Conservation (phyloP, 2,888 invertebrate genomes). For the Mythimna ferrago region DNA sequence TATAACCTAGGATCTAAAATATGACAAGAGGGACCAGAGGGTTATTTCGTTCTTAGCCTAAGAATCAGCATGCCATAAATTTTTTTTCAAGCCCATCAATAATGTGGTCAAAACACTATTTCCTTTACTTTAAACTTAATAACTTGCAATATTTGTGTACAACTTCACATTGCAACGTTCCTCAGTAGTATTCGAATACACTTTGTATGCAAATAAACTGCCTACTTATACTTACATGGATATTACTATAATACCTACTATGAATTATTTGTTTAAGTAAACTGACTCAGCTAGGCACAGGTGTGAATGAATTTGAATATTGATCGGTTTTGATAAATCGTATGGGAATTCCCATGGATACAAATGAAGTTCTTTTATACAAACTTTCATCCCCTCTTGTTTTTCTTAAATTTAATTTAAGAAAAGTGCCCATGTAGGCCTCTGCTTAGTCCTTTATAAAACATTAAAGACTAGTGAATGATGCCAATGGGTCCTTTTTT, state of each 20-base stretch:
- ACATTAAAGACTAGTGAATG: too few relatives aligned
- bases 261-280: neutral
- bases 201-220: slow-evolving; percentile 14
- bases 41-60: too few relatives aligned
- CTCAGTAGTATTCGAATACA: slow-evolving; percentile 14
- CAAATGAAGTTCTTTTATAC: neutral
- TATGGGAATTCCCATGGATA: neutral
- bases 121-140: neutral
- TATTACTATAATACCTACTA: neutral
- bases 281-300: slow-evolving; percentile 13
- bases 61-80: too few relatives aligned
- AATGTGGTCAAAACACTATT: too few relatives aligned
- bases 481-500: too few relatives aligned
- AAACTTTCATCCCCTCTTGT: neutral
- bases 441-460: too few relatives aligned
- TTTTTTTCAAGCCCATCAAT: too few relatives aligned
- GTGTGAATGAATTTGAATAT: slow-evolving; percentile 25
- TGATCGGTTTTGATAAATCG: neutral
- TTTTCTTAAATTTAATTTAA: too few relatives aligned
- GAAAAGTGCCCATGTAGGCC: too few relatives aligned
- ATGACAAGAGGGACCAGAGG: too few relatives aligned
- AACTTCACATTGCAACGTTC: slow-evolving; percentile 8
- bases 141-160: neutral
- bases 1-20: too few relatives aligned
- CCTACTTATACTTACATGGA: neutral